phyloP scores from a whole-genome alignment of 2,888 invertebrate genomes.

The Limnephilus rhombicus region DNA sequence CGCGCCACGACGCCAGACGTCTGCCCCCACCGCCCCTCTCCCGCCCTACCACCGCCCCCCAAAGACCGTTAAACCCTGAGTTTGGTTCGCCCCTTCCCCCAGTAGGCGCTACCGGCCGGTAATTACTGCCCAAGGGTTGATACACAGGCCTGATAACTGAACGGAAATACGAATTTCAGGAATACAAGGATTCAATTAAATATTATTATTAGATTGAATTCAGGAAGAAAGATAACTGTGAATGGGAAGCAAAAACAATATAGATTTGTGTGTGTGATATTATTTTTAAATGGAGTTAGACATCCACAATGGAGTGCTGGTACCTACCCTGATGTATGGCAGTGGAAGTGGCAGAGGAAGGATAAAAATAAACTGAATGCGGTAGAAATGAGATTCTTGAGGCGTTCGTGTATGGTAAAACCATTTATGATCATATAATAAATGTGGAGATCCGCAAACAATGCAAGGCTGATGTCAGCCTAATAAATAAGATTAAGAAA shows the following conservation, averaged over 20 bases:
- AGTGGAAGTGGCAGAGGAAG: too few species aligned
- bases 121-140: conserved; percentile 32
- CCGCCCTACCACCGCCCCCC: neutral
- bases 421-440: too few species aligned
- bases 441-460: too few species aligned
- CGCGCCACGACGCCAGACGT: conserved; percentile 58
- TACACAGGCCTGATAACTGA: neutral
- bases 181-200: neutral
- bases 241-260: neutral
- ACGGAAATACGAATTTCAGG: neutral
- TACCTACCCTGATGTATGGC: too few species aligned
- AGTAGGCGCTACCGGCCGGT: conserved; percentile 22
- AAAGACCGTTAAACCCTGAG: neutral
- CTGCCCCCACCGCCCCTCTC: conserved; percentile 30
- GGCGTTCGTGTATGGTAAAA: too few species aligned
- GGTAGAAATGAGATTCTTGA: too few species aligned
- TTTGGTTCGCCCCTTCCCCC: neutral
- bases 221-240: neutral
- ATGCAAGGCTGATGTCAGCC: too few species aligned
- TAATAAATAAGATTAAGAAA: too few species aligned
- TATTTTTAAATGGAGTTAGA: neutral
- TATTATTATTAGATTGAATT: conserved; percentile 6
- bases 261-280: neutral
- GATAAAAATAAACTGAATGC: too few species aligned
- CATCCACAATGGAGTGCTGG: too few species aligned